Percentiles rank a stretch among this genome's conserved stretches.
Evolutionary conservation across 2,113 vertebrate genomes (phyloP).

Genomic region (Psammodynastes pulverulentus): DNA sequence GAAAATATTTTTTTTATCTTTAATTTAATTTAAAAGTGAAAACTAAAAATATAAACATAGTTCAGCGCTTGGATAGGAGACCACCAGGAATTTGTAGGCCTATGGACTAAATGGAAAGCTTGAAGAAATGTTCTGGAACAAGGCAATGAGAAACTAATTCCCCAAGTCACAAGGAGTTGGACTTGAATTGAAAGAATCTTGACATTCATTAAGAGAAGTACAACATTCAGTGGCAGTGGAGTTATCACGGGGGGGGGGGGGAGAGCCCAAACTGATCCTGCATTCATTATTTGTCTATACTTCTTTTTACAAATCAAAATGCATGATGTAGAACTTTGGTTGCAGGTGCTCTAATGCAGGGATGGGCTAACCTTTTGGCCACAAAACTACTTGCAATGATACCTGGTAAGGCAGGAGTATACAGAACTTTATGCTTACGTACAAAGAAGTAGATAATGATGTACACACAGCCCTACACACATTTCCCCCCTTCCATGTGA

Average conservation of each 20-base stretch:
- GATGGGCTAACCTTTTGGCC: not conserved
- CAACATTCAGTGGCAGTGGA: not conserved
- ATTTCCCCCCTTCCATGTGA: not conserved
- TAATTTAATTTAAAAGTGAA: not conserved
- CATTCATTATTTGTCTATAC: not conserved
- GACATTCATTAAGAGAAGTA: not conserved
- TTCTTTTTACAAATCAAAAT: not conserved
- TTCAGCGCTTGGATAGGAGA: not conserved
- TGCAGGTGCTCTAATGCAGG: not conserved
- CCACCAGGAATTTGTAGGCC: not conserved
- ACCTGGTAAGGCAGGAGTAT: not conserved
- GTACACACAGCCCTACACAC: not conserved
- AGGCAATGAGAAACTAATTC: not conserved
- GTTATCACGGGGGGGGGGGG: not conserved
- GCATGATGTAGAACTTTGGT: not conserved
- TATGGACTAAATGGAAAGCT: not conserved
- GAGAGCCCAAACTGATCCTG: not conserved
- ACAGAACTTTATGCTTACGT: not conserved
- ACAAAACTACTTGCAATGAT: not conserved
- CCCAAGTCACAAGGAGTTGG: not conserved
- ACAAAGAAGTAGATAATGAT: not conserved
- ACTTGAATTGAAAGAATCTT: not conserved
- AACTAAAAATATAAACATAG: not conserved
- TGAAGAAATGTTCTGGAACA: not conserved
- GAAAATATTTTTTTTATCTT: not conserved